These are phyloP conservation scores for Diplolepis rosae DNA, from an alignment of 2,888 invertebrate species.

Conservation along the genomic window DNA sequence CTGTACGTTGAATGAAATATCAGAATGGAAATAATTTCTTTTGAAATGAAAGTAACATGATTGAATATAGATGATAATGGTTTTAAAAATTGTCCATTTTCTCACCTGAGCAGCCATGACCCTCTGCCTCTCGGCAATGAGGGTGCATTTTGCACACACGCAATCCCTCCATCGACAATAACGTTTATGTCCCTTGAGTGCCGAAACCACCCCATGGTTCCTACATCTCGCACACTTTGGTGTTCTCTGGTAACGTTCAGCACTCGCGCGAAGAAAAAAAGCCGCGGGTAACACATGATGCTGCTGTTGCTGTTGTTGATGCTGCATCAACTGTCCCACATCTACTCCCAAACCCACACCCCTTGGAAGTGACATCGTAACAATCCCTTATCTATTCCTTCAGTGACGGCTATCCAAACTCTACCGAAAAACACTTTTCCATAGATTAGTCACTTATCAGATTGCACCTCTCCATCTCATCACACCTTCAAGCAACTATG, in stretches of 20 bases:
- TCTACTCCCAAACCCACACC: conserved; percentile 91
- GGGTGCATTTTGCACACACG: conserved; percentile 97
- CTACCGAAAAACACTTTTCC: conserved; percentile 2
- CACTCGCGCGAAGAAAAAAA: conserved; percentile 88
- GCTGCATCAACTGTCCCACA: conserved; percentile 88
- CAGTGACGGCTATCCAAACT: neutral
- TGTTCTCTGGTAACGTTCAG: conserved; percentile 95
- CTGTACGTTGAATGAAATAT: too few species aligned
- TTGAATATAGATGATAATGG: too few species aligned
- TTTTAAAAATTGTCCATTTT: too few species aligned
- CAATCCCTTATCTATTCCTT: neutral
- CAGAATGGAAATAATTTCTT: too few species aligned
- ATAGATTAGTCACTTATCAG: too few species aligned
- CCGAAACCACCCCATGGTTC: conserved; percentile 98
- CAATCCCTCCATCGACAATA: conserved; percentile 99
- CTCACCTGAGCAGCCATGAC: conserved; percentile 98
- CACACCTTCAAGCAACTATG: neutral
- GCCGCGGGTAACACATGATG: conserved; percentile 89
- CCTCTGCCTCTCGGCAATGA: conserved; percentile 96
- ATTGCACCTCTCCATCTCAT: neutral
- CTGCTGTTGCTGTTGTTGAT: conserved; percentile 78
- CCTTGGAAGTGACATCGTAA: conserved; percentile 85
- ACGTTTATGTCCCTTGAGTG: conserved; percentile 94
- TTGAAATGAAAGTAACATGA: too few species aligned
- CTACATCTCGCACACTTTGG: conserved; percentile 98